These are phyloP conservation scores for Notolabrus celidotus DNA, from an alignment of 2,797 vertebrate species.

Conservation along the genomic window DNA sequence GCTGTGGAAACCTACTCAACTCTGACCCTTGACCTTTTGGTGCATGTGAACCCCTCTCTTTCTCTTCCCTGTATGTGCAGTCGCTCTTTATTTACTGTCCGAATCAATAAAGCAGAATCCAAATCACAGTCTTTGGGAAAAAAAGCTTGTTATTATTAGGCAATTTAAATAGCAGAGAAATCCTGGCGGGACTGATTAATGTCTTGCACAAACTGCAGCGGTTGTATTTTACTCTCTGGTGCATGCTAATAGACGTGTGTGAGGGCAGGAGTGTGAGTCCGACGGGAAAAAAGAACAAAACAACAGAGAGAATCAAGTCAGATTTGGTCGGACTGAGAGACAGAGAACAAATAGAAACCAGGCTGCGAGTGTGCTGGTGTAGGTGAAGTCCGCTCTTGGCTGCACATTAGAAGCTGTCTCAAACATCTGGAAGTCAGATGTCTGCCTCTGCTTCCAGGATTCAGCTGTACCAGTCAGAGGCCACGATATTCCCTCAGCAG, in stretches of 20 bases:
- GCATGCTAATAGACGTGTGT: background rate
- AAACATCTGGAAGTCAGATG: conserved; percentile 84
- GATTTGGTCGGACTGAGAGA: conserved; percentile 6
- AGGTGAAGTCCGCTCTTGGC: conserved; percentile 58
- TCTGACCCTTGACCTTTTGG: no score
- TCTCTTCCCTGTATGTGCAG: no score
- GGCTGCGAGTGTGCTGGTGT: conserved; percentile 11
- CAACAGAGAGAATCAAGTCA: conserved; percentile 4
- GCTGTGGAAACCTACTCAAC: no score
- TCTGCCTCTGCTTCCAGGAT: conserved; percentile 42
- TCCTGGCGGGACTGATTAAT: background rate
- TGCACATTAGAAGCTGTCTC: conserved; percentile 50
- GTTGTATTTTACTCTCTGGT: background rate
- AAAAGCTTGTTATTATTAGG: no score
- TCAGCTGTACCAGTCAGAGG: conserved; percentile 42
- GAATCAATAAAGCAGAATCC: no score
- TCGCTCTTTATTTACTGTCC: no score
- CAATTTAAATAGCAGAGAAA: no score
- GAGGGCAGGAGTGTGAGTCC: background rate
- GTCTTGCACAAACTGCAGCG: conserved; percentile 17
- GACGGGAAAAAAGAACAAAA: conserved; percentile 6
- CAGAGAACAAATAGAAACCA: background rate
- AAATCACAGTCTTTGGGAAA: no score
- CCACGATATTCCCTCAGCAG: conserved; percentile 46
- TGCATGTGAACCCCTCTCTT: no score